Conservation (phyloP, 2,797 vertebrate species). For the Fundulus diaphanus region DNA sequence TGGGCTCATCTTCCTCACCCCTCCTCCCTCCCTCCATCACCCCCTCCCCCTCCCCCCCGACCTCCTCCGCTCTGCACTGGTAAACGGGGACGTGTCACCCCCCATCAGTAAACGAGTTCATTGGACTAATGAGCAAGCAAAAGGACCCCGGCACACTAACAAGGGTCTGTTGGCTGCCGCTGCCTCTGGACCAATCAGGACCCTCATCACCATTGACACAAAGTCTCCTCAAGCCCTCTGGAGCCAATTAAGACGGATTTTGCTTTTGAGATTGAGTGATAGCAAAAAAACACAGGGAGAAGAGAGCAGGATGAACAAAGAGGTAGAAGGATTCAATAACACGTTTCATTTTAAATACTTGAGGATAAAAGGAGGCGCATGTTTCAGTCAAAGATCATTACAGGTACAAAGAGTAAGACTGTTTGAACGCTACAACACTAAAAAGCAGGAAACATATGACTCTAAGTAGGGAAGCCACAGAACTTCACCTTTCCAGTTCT, state of each 20-base stretch:
- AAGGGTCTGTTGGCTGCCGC: conserved; percentile 83
- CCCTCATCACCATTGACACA: conserved; percentile 82
- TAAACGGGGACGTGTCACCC: conserved; percentile 83
- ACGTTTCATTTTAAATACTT: conserved; percentile 6
- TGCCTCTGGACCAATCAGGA: conserved; percentile 81
- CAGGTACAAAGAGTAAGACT: background rate
- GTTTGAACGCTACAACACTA: conserved; percentile 34
- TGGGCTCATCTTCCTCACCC: conserved; percentile 12
- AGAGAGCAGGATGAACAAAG: conserved; percentile 11
- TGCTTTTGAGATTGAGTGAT: conserved; percentile 77
- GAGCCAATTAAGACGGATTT: conserved; percentile 87
- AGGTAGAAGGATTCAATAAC: background rate
- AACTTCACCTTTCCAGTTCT: background rate
- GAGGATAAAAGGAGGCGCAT: background rate
- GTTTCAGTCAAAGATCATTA: conserved; percentile 6
- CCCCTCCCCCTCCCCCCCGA: conserved; percentile 9
- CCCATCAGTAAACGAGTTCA: conserved; percentile 90
- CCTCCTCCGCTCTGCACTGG: conserved; percentile 51
- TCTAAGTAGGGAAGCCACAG: conserved; percentile 19
- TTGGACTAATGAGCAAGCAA: conserved; percentile 91
- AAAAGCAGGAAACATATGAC: conserved; percentile 60
- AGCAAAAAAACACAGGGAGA: conserved; percentile 25
- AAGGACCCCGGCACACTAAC: conserved; percentile 83
- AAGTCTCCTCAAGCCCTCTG: conserved; percentile 79
- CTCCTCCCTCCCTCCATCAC: background rate